These are phyloP conservation scores for Nasonia longicornis DNA, from an alignment of 1,140 invertebrate genomes.

Conservation along the genomic window DNA sequence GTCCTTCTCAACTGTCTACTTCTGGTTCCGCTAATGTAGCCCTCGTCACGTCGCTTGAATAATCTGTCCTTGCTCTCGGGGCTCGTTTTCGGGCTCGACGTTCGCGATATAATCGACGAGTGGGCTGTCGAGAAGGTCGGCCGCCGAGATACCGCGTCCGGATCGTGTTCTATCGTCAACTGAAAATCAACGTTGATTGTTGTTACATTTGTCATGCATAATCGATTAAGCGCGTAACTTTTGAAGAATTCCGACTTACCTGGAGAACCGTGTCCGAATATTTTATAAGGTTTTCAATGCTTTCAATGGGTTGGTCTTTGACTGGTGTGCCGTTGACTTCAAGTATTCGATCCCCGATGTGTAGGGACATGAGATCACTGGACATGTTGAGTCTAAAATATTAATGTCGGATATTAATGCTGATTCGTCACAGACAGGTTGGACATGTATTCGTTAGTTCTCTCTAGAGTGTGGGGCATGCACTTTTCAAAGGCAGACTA, in stretches of 20 bases:
- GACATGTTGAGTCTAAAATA: constrained; percentile 82
- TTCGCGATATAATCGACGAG: constrained; percentile 62
- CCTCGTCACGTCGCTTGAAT: constrained; percentile 79
- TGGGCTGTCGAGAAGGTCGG: constrained; percentile 64
- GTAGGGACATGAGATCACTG: constrained; percentile 84
- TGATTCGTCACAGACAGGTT: not conserved
- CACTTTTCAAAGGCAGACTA: constrained; percentile 11
- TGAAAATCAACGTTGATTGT: constrained; percentile 57
- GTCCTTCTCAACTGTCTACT: constrained; percentile 71
- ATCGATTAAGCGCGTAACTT: not conserved
- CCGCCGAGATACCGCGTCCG: constrained; percentile 74
- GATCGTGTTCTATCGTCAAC: constrained; percentile 91
- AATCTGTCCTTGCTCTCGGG: constrained; percentile 74
- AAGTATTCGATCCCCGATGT: constrained; percentile 90
- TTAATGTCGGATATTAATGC: constrained; percentile 1
- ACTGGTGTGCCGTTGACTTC: constrained; percentile 93
- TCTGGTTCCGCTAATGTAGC: constrained; percentile 71
- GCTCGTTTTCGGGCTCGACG: constrained; percentile 61
- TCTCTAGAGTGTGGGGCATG: constrained; percentile 23
- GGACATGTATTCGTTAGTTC: constrained; percentile 4
- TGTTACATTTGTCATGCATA: not conserved
- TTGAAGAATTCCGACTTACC: constrained; percentile 63
- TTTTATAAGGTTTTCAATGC: constrained; percentile 81
- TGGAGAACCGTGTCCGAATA: constrained; percentile 81
- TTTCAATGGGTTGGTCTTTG: constrained; percentile 81